Evolutionary conservation across 2,888 invertebrate genomes (phyloP), one percentile per base, ranked within the genome.

Genomic region (Malthinus seriepunctatus): DNA sequence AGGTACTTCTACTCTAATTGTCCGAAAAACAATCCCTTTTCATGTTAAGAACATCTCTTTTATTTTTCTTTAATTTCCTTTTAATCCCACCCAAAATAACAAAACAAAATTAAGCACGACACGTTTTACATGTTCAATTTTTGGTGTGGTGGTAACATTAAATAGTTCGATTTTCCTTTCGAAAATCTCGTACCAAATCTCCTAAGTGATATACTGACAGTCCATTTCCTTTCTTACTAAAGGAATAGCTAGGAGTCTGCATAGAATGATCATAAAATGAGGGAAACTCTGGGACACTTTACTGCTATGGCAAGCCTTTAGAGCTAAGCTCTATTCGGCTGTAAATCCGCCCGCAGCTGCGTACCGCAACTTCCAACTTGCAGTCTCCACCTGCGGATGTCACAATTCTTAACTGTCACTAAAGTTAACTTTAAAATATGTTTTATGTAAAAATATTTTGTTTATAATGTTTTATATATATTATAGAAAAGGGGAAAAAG

Each of bases 221-320:
- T 69, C 66, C 67, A 65, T 67, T 68, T 65, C 65, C 62, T 60
- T 64, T 61, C 63, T 62, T 62, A 59, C 61, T 61, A 64, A 23
- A 64, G 66, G 64, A 67, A 66, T 70, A 67, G 64, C 66, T 69
- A 65, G 65, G 67, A 67, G 60, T 66, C 68, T 69, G 69, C 69
- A 70, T 70, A 65, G 69, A 69, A 69, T 69, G 69, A 70, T 72
- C 71, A 69, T 71, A 72, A 72, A 72, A 69, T 69, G 63, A 64
- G 66, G 67, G 68, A 65, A 67, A 67, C 64, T 67, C 62, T 52
- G 65, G 69, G 68, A 69, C 70, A 67, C 68, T 71, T 72, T 69
- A 71, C 68, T 68, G 66, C 68, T 68, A 68, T 66, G 70, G 68
- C 69, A 66, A 67, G 67, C 67, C 67, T 23, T 23, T n/a, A 67